Base-by-base conservation (phyloP, 2,888 invertebrate species). In the Rhabditoides inermis region DNA sequence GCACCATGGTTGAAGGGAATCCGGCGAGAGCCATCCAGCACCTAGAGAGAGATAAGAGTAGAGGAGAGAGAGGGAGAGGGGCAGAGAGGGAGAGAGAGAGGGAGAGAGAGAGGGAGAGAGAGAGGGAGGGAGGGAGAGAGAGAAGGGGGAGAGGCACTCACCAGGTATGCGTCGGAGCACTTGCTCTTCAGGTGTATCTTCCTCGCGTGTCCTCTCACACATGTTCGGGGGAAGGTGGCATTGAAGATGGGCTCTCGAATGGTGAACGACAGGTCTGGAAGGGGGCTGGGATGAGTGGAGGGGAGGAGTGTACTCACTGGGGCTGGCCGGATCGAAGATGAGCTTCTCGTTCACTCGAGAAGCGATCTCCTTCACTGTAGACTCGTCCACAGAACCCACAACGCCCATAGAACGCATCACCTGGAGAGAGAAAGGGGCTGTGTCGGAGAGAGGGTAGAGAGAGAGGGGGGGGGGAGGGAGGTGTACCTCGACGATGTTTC, bases 1-100 rank as follows among this genome's bases (percentile, higher is more conserved):
- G 90, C 86, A 1, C 95, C 95, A 76, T 90, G 89, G 78, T 92
- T 94, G 79, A 95, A 98, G 0, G 86, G 84, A 76, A 88, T 89
- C 0, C 88, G 88, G 18, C 90, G 85, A 59, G 91, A 89, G 26
- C 98, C 95, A 77, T 98, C 98, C 23, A 98, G 84, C 0, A 95
- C 92, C 18, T 98, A 80, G n/a, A n/a, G n/a, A n/a, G n/a, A n/a
- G n/a, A n/a, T n/a, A n/a, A n/a, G n/a, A n/a, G n/a, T n/a, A n/a
- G n/a, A n/a, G n/a, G n/a, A n/a, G n/a, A n/a, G n/a, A n/a, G n/a
- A n/a, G n/a, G n/a, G n/a, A n/a, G n/a, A n/a, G n/a, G n/a, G n/a
- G n/a, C n/a, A n/a, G n/a, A n/a, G n/a, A n/a, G n/a, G n/a, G n/a
- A n/a, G n/a, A n/a, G n/a, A n/a, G n/a, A n/a, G n/a, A n/a, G n/a